Conservation (phyloP, 1,140 invertebrate genomes). For the Prorops nasuta region DNA sequence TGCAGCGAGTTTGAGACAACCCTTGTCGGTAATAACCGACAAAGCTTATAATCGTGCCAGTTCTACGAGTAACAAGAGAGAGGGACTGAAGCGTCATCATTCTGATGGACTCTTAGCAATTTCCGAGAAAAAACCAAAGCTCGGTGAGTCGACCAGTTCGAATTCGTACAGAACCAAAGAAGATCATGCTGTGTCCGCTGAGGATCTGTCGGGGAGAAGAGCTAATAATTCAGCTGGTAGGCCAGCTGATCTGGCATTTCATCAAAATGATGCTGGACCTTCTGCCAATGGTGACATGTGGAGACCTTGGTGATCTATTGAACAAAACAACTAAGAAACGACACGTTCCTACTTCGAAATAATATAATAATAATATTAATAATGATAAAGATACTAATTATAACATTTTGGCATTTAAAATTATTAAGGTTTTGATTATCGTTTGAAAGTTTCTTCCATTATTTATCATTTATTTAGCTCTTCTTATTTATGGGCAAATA, state of each 20-base stretch:
- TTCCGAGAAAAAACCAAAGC: conserved; percentile 45
- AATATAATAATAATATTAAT: too few species aligned
- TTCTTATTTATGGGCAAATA: too few species aligned
- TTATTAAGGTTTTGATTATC: too few species aligned
- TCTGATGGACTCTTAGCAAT: conserved; percentile 45
- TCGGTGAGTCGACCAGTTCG: conserved; percentile 38
- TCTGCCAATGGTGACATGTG: conserved; percentile 53
- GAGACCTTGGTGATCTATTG: conserved; percentile 57
- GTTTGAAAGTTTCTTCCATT: too few species aligned
- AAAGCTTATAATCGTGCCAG: conserved; percentile 41
- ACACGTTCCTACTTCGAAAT: too few species aligned
- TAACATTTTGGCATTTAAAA: too few species aligned
- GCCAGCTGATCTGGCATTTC: conserved; percentile 36
- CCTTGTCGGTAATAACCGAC: conserved; percentile 50
- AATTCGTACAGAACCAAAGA: conserved; percentile 23
- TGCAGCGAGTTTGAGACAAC: conserved; percentile 37
- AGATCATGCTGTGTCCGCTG: conserved; percentile 26
- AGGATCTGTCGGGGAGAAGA: conserved; percentile 39
- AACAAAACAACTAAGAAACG: too few species aligned
- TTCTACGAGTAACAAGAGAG: conserved; percentile 20
- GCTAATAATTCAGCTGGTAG: conserved; percentile 23
- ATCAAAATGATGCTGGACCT: conserved; percentile 32
- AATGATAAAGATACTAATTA: too few species aligned
- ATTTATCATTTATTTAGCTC: too few species aligned
- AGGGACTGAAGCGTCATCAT: conserved; percentile 38